phyloP scores from a whole-genome alignment of 2,113 vertebrate species.

The Fulica atra region DNA sequence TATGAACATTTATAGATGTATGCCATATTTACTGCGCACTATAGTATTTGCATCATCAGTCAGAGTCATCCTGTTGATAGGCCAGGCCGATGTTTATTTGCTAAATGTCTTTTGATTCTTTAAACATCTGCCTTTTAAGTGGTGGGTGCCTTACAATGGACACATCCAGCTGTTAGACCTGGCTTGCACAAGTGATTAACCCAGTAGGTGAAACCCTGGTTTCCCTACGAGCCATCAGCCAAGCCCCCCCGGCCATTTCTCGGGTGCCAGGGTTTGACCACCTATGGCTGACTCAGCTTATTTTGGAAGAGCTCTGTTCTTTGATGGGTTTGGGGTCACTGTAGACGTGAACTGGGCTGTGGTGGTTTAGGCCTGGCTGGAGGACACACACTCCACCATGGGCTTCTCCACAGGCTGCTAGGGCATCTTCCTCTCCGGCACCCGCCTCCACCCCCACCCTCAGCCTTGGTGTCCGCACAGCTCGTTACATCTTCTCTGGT shows the following conservation, averaged over 20 bases:
- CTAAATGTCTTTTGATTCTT: neutral
- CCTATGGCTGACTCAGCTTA: neutral
- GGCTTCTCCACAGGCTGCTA: no score
- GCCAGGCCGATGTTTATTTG: conserved; percentile 18
- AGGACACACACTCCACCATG: no score
- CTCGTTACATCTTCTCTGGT: no score
- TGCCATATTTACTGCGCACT: neutral
- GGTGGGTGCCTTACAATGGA: neutral
- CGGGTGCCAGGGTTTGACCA: neutral
- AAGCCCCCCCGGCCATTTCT: accelerated
- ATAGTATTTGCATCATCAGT: conserved; percentile 13
- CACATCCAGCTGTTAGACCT: neutral
- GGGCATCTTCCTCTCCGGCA: no score
- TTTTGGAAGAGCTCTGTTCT: neutral
- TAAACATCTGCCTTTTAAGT: conserved; percentile 22
- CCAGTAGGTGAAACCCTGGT: neutral
- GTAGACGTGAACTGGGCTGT: neutral
- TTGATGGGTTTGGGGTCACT: neutral
- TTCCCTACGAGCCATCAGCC: neutral
- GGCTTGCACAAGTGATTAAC: neutral
- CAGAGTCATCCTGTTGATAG: conserved; percentile 52
- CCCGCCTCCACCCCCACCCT: no score
- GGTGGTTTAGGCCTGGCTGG: no score
- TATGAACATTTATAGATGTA: neutral
- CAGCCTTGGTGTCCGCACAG: no score